A percentile compares a stretch with the other conserved stretches of the same genome.
phyloP scores from a whole-genome alignment of 2,797 vertebrate species.

The Pantherophis alleghaniensis region DNA sequence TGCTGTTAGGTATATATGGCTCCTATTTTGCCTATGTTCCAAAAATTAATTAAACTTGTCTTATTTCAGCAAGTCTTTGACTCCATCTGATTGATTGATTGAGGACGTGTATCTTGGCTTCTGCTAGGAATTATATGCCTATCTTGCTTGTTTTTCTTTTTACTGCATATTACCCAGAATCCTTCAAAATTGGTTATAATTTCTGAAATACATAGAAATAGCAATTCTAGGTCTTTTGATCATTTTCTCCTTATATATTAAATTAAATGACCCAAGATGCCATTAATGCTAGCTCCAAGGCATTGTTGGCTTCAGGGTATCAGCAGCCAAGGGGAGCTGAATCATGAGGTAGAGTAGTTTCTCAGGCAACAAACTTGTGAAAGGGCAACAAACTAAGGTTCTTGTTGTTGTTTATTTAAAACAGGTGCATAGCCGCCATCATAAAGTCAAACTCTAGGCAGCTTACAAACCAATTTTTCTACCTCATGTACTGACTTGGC shows the following conservation, averaged over 20 bases:
- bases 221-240: background rate
- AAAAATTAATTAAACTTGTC: background rate
- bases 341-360: background rate
- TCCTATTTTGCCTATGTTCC: background rate
- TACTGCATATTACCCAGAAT: background rate
- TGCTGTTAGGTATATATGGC: background rate
- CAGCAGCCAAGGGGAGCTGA: background rate
- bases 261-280: background rate
- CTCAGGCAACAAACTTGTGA: background rate
- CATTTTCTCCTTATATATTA: background rate
- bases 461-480: background rate
- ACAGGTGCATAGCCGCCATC: background rate
- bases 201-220: background rate
- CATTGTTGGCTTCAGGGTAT: background rate
- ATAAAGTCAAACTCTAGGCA: background rate
- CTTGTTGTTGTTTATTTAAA: background rate
- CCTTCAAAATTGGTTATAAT: background rate
- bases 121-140: background rate
- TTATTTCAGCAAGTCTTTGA: background rate
- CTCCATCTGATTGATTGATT: background rate
- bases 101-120: background rate
- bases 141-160: background rate
- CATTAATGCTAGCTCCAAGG: background rate
- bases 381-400: background rate
- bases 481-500: background rate